Evolutionary conservation across 2,113 vertebrate genomes (phyloP).

Genomic region (Hydrolagus affinis): DNA sequence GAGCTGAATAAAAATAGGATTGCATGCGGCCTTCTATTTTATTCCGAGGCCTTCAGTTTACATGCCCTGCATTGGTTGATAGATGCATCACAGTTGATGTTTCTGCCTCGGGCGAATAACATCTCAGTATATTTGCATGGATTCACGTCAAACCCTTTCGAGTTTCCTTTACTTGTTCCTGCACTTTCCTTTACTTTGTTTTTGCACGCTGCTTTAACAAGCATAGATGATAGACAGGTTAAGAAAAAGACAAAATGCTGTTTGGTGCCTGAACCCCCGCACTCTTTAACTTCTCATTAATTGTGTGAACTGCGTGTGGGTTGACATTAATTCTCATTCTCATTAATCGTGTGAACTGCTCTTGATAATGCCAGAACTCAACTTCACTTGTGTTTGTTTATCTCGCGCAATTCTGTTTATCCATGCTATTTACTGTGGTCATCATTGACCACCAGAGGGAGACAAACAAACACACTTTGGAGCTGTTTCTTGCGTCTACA

Average conservation of each 20-base stretch:
- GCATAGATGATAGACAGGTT: background rate
- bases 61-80: background rate
- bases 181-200: background rate
- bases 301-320: background rate
- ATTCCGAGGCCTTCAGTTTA: background rate
- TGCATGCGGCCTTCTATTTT: background rate
- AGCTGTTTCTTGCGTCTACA: background rate
- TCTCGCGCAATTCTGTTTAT: no score
- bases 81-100: slow-evolving; percentile 7
- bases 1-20: background rate
- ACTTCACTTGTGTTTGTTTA: no score
- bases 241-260: background rate
- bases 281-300: background rate
- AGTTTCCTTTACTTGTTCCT: background rate
- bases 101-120: background rate
- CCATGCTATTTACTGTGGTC: slow-evolving; percentile 30
- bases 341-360: no score
- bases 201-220: background rate
- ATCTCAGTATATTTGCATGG: background rate
- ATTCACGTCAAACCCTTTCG: background rate
- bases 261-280: background rate
- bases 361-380: no score
- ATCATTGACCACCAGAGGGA: slow-evolving; percentile 53
- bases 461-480: slow-evolving; percentile 35
- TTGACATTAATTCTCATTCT: background rate